phyloP scores from a whole-genome alignment of 2,113 vertebrate genomes.

The Circaetus gallicus region DNA sequence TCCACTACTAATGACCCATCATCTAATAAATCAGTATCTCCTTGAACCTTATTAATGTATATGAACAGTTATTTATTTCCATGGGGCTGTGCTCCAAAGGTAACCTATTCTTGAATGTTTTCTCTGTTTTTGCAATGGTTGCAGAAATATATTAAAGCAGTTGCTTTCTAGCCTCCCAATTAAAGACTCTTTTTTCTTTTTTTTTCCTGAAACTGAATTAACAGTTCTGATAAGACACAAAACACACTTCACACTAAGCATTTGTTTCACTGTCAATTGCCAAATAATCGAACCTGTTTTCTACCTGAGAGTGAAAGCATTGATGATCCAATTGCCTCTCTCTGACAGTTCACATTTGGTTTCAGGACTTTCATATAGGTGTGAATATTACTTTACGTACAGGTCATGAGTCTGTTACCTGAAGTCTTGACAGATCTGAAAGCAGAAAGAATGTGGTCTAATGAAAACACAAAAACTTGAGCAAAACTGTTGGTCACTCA shows the following conservation, averaged over 20 bases:
- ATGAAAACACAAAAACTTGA: neutral
- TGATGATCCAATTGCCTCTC: neutral
- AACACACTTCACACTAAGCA: neutral
- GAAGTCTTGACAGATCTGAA: neutral
- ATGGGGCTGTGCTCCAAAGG: neutral
- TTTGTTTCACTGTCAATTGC: neutral
- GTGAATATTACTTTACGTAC: neutral
- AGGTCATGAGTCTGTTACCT: neutral
- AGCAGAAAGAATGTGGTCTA: neutral
- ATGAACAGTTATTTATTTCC: neutral
- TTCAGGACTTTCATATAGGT: neutral
- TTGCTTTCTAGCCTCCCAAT: neutral
- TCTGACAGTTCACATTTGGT: slow-evolving; percentile 11
- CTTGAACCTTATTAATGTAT: slow-evolving; percentile 11
- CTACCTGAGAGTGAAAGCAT: neutral
- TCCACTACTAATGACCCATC: neutral
- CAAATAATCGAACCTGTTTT: neutral
- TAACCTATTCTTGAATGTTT: neutral
- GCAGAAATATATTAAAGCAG: neutral
- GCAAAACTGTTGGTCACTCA: neutral
- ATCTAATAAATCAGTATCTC: slow-evolving; percentile 30
- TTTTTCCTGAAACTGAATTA: neutral
- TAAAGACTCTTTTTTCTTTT: neutral
- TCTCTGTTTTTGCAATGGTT: neutral
- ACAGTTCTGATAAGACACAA: neutral